Evolutionary conservation across 2,888 invertebrate species (phyloP).

Genomic region (Margaritifera margaritifera): DNA sequence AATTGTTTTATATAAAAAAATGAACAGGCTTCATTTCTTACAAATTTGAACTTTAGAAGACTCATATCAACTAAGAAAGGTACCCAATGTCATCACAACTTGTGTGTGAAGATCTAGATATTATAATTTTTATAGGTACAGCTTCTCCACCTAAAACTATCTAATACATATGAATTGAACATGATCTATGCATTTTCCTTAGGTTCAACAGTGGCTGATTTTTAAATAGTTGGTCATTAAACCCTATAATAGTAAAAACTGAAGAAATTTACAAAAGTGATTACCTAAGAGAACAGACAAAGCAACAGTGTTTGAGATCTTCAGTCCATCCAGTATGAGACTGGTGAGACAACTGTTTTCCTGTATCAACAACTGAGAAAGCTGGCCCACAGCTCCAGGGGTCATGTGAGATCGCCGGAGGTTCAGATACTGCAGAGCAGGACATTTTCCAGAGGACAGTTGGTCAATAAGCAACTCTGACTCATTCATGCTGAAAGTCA

Average conservation of each 20-base stretch:
- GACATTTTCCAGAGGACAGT: constrained; percentile 24
- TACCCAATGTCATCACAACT: too few species aligned
- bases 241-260: not conserved
- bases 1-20: too few species aligned
- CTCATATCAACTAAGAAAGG: too few species aligned
- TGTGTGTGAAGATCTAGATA: too few species aligned
- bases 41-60: too few species aligned
- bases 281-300: constrained; percentile 46
- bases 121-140: too few species aligned
- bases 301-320: constrained; percentile 50
- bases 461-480: constrained; percentile 37
- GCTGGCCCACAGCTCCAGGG: constrained; percentile 22
- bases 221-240: not conserved
- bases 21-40: too few species aligned
- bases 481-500: constrained; percentile 50
- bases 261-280: constrained; percentile 3
- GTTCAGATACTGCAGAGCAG: constrained; percentile 52
- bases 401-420: constrained; percentile 48
- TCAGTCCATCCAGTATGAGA: constrained; percentile 58
- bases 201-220: too few species aligned
- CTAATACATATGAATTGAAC: too few species aligned
- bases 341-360: constrained; percentile 22
- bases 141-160: too few species aligned
- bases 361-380: constrained; percentile 17
- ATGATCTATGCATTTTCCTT: too few species aligned